Base-by-base conservation (phyloP, 2,113 vertebrate species). In the Felis chaus region DNA sequence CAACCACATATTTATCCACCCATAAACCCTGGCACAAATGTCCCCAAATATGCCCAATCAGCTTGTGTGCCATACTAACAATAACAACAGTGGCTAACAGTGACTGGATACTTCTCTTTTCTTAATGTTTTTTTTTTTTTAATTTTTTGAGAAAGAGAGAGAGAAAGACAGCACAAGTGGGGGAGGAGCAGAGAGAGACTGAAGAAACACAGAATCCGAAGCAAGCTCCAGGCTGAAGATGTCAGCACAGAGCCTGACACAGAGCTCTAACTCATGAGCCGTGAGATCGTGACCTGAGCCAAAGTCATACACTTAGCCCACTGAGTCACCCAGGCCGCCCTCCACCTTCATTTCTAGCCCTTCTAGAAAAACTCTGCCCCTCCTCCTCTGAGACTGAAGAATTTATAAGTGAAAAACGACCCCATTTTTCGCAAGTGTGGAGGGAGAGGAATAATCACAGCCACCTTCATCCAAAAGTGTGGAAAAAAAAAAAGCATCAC, bases 401-500 rank as follows among this genome's bases (percentile, higher is more conserved):
- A 79, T n/a, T 61, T 74, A 7, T 57, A 57, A 86, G 29, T 39
- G 18, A 90, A 96, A 94, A 96, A 48, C 1, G 6, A 63, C 19
- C 69, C 55, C 33, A 10, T 79, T 82, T 76, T 82, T 89, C 61
- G 29, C 53, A 81, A 53, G 11, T 36, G 8, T 71, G 39, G 90
- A 87, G 14, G 25, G n/a, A 86, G 11, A 31, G 5, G 18, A 27
- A 27, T 3, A 29, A n/a, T 69, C 15, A 57, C 21, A 84, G 18
- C 88, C 63, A 18, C 80, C 48, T 92, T 73, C 88, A 63, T 36
- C 27, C 41, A 18, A 63, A 81, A 95, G 27, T 69, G 13, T 92
- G 90, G 81, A 83, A 74, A 73, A 94, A 45, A 45, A 95, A 78
- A 55, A 88, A 88, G 48, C 65, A 73, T 80, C 66, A 66, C 74